Evolutionary conservation across 2,797 vertebrate species (phyloP).

Genomic region (Salarias fasciatus): DNA sequence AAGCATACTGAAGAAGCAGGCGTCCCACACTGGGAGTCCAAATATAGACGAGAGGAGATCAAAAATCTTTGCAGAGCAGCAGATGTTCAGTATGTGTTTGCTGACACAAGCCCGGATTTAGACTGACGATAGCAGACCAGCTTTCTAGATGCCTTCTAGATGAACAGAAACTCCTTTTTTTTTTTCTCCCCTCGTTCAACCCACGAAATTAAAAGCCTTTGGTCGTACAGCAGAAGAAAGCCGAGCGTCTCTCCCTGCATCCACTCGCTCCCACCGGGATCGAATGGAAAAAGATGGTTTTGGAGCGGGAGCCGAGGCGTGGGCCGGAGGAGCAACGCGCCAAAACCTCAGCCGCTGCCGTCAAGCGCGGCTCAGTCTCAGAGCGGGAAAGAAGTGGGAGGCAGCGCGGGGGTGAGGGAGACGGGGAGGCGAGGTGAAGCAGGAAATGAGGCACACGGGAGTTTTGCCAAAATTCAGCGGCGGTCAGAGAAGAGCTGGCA

Average conservation of each 20-base stretch:
- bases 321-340: constrained; percentile 57
- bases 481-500: constrained; percentile 27
- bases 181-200: constrained; percentile 2
- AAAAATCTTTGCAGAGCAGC: constrained; percentile 3
- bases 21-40: no score
- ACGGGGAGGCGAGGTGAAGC: constrained; percentile 27
- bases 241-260: no score
- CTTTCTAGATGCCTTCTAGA: constrained; percentile 10
- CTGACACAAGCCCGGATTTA: constrained; percentile 1
- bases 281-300: constrained; percentile 65
- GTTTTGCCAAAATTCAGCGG: constrained; percentile 49
- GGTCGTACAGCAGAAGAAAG: constrained; percentile 12
- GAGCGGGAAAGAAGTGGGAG: constrained; percentile 52
- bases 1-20: no score
- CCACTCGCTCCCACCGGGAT: constrained; percentile 37
- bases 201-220: constrained; percentile 32
- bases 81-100: constrained; percentile 13
- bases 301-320: constrained; percentile 60
- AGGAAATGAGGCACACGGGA: constrained; percentile 66
- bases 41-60: constrained; percentile 7
- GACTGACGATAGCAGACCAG: constrained; percentile 21
- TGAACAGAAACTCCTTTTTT: constrained; percentile 14
- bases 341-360: constrained; percentile 64
- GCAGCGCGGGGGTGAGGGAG: constrained; percentile 17
- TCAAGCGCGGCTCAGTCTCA: constrained; percentile 54